Conservation (phyloP, 1,140 invertebrate genomes). For the Daktulosphaira vitifoliae region DNA sequence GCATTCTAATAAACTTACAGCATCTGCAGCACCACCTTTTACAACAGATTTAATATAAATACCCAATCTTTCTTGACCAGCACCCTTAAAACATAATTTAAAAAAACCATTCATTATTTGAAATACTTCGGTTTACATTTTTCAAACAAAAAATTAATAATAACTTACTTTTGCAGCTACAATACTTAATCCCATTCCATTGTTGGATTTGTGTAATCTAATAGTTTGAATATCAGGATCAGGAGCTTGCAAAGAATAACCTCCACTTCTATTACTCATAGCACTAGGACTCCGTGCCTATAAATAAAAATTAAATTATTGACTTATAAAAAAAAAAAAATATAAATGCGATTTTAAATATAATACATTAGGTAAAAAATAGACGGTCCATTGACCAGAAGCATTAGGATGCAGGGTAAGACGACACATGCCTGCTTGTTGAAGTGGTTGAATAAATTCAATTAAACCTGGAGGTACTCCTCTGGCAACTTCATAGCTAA, state of each 20-base stretch:
- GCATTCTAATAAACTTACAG: constrained; percentile 51
- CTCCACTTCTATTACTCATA: constrained; percentile 51
- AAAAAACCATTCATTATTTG: not conserved
- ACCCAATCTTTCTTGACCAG: constrained; percentile 80
- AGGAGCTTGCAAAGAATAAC: constrained; percentile 44
- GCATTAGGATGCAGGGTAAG: constrained; percentile 82
- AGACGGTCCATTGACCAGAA: constrained; percentile 88
- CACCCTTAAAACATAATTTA: constrained; percentile 55
- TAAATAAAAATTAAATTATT: constrained; percentile 37
- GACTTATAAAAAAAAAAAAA: not conserved
- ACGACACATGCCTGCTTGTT: constrained; percentile 75
- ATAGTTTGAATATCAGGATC: constrained; percentile 74
- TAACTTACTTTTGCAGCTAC: constrained; percentile 74
- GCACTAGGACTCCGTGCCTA: constrained; percentile 56
- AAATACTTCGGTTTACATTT: too few relatives aligned
- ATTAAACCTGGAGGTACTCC: constrained; percentile 73
- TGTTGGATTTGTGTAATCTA: constrained; percentile 79
- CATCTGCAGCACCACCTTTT: constrained; percentile 86
- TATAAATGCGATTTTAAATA: too few relatives aligned
- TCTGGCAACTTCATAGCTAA: constrained; percentile 90
- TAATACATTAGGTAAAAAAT: constrained; percentile 54
- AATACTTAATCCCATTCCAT: constrained; percentile 87
- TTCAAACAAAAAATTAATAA: too few relatives aligned
- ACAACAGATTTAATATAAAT: constrained; percentile 98
- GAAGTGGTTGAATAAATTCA: constrained; percentile 82